phyloP scores from a whole-genome alignment of 1,140 invertebrate genomes.

The Plodia interpunctella region DNA sequence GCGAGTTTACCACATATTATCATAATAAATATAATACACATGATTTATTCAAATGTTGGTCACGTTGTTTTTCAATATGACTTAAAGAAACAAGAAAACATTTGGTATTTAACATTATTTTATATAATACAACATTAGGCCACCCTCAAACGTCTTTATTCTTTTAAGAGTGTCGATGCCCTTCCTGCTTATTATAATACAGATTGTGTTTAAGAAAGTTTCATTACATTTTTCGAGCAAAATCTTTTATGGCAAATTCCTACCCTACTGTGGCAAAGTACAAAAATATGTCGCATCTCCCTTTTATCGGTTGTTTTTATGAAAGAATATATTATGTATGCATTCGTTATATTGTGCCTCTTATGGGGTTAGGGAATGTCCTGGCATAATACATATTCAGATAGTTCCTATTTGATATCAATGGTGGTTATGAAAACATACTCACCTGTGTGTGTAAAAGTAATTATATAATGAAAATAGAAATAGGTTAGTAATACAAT shows the following conservation, averaged over 20 bases:
- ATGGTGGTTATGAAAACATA: too few species aligned
- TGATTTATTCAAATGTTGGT: too few species aligned
- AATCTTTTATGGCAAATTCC: conserved; percentile 5
- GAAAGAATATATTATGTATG: conserved; percentile 13
- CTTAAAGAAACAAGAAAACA: too few species aligned
- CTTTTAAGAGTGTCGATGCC: too few species aligned
- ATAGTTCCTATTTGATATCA: not conserved
- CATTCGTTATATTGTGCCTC: conserved; percentile 10
- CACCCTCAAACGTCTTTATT: too few species aligned
- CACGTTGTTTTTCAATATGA: too few species aligned
- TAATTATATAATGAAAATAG: too few species aligned
- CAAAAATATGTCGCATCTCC: conserved; percentile 10
- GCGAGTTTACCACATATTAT: too few species aligned
- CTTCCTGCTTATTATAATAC: not conserved
- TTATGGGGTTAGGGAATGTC: conserved; percentile 8
- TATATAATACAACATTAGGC: too few species aligned
- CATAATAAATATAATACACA: too few species aligned
- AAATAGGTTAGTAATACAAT: not conserved
- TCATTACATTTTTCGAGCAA: conserved; percentile 4
- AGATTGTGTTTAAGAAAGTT: not conserved
- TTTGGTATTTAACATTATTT: too few species aligned
- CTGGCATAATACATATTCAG: not conserved
- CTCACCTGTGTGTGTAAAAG: too few species aligned
- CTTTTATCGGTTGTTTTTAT: conserved; percentile 14
- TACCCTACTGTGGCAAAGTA: conserved; percentile 1